phyloP scores from a whole-genome alignment of 2,113 vertebrate genomes.

The Myodes glareolus region DNA sequence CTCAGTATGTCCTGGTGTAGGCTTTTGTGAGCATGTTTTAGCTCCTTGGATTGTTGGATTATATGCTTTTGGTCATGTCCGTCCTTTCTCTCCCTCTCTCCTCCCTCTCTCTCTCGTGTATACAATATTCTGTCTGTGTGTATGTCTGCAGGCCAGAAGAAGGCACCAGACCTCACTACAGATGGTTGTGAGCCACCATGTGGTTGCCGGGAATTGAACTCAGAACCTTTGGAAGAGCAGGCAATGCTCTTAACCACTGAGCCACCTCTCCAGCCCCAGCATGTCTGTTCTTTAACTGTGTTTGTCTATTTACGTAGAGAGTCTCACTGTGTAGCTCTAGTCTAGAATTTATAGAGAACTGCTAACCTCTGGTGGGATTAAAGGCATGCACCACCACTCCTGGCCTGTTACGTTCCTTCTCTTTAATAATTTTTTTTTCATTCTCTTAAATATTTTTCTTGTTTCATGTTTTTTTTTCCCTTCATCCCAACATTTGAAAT shows the following conservation, averaged over 20 bases:
- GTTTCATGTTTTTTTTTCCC: neutral
- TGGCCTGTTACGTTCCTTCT: neutral
- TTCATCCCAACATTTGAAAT: neutral
- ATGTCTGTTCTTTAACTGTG: neutral
- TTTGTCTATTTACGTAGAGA: neutral
- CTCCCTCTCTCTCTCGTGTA: no score
- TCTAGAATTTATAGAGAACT: neutral
- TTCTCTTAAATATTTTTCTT: neutral
- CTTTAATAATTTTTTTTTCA: no score
- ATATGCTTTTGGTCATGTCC: neutral
- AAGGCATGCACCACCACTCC: neutral
- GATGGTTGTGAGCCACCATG: no score
- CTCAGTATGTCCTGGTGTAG: neutral
- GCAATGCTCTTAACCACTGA: no score
- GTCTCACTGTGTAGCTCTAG: neutral
- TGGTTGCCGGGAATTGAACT: no score
- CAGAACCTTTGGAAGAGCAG: no score
- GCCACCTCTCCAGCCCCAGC: no score
- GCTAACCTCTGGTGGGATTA: neutral
- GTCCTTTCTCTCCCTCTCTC: no score
- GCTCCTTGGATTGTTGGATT: neutral
- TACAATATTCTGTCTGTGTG: no score
- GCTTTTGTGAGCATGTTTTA: neutral
- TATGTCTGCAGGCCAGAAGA: no score
- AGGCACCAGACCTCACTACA: no score